These are phyloP conservation scores for Opisthograptis luteolata DNA, from an alignment of 2,888 invertebrate genomes.

Conservation along the genomic window DNA sequence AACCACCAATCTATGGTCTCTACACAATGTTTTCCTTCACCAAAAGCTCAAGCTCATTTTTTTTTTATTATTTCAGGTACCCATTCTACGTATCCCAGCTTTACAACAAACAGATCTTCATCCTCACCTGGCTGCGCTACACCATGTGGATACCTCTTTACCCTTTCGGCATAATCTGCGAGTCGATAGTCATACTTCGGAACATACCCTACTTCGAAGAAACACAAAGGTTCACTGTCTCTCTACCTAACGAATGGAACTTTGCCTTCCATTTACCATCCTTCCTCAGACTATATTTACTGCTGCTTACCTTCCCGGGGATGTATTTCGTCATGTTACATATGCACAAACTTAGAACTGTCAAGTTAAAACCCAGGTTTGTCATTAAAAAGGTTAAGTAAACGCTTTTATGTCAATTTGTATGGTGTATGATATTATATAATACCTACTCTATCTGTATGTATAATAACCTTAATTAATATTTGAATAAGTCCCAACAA, in stretches of 20 bases:
- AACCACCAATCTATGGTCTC: too few relatives aligned
- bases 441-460: constrained; percentile 2
- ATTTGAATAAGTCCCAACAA: too few relatives aligned
- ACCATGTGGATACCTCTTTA: constrained; percentile 97
- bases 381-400: constrained; percentile 75
- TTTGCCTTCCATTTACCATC: constrained; percentile 94
- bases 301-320: constrained; percentile 90
- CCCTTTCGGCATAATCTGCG: constrained; percentile 94
- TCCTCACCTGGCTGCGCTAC: constrained; percentile 96
- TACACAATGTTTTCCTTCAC: too few relatives aligned
- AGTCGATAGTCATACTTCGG: constrained; percentile 91
- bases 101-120: constrained; percentile 88
- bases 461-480: too few relatives aligned
- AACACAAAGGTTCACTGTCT: constrained; percentile 89
- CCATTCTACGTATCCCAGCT: constrained; percentile 95
- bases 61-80: constrained; percentile 86
- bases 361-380: constrained; percentile 85
- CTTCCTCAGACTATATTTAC: constrained; percentile 90
- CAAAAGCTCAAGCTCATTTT: too few relatives aligned
- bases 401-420: constrained; percentile 6
- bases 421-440: constrained; percentile 3
- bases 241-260: constrained; percentile 93
- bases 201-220: constrained; percentile 96
- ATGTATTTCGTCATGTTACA: constrained; percentile 92
- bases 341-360: constrained; percentile 90